Evolutionary conservation across 2,113 vertebrate genomes (phyloP), one percentile per base, ranked within the genome.

Genomic region (Phyllostomus discolor): DNA sequence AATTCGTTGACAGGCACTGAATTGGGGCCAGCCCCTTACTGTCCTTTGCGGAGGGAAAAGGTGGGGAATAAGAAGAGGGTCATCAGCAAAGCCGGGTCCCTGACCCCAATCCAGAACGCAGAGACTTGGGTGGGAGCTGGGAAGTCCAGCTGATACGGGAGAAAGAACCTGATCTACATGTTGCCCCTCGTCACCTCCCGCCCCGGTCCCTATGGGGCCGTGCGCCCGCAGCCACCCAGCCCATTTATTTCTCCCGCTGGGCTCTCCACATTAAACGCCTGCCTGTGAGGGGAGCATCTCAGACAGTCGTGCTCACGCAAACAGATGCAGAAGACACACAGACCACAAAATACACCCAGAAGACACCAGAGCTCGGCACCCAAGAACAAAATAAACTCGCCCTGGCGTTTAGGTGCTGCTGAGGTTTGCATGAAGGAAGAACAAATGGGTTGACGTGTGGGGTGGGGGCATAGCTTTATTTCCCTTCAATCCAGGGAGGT

Each of bases 1-100:
- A 95, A 80, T 81, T 62, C 79, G 97, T 70, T 92, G 93, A 96
- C 91, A 97, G 86, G 86, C 96, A 52, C 88, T 73, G 90, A 96
- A 88, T 62, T 33, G 10, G 82, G 79, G 85, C 78, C 80, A 69
- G 85, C 38, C 66, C 69, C 95, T 62, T 4, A 28, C 67, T 24
- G 59, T 76, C 87, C 80, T 90, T 16, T 33, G 80, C 59, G 64
- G 57, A 67, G 75, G 52, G 6, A 28, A 48, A n/a, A 20, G 11
- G 14, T 59, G 38, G 17, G 15, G 82, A 67, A 59, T 64, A 70
- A 64, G 52, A 41, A 88, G 62, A 89, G 67, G 57, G 10, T 9
- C 43, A 38, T 88, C 24, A 43, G 91, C 70, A 95, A 59, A 87
- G 87, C 48, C 4, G 0, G 48, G 12, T 52, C 12, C 15, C 43